phyloP scores from a whole-genome alignment of 2,888 invertebrate species.

The Melanargia galathea region DNA sequence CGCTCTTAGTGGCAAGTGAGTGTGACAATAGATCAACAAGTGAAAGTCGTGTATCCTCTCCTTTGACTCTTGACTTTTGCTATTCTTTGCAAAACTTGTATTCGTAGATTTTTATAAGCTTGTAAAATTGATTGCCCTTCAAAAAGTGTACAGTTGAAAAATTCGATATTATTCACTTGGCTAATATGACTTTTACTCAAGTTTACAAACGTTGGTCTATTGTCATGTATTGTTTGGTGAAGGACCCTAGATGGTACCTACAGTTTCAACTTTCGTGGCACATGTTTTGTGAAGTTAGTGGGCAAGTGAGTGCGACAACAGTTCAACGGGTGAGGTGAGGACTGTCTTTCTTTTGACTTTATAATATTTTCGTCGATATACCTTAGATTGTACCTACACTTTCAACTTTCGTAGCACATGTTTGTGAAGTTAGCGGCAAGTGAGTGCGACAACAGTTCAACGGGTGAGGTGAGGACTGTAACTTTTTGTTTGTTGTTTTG shows the following conservation, averaged over 20 bases:
- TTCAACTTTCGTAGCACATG: neutral
- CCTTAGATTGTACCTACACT: neutral
- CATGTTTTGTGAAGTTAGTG: neutral
- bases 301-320: conserved; percentile 4
- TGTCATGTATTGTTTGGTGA: neutral
- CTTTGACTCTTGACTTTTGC: no score
- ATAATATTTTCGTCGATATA: no score
- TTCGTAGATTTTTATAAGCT: no score
- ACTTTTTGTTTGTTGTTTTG: neutral
- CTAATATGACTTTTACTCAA: no score
- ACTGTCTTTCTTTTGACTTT: neutral
- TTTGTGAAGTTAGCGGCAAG: neutral
- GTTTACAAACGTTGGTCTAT: no score
- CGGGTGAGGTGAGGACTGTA: neutral
- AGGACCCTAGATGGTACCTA: neutral
- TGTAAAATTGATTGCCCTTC: no score
- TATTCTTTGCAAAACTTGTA: no score
- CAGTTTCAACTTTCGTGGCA: neutral
- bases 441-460: conserved; percentile 7
- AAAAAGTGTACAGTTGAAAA: no score
- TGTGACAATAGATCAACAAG: no score
- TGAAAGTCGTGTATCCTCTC: no score
- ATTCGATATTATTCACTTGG: no score
- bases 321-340: neutral
- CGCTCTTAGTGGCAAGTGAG: no score